phyloP scores from a whole-genome alignment of 92 coral and sea anemone species.

The Phymanthus crucifer region DNA sequence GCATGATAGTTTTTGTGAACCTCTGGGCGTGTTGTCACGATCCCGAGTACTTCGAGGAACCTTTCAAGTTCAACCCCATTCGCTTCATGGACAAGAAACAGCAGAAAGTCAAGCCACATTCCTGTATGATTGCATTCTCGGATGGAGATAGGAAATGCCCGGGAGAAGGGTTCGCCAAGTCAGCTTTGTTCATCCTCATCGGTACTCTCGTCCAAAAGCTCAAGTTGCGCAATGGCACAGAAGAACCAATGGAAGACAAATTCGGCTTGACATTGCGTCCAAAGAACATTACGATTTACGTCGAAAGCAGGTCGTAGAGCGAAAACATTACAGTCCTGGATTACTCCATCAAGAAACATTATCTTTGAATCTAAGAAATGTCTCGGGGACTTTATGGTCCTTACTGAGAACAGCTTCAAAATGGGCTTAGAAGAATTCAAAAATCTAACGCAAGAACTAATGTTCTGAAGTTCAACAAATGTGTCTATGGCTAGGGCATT shows the following conservation, averaged over 20 bases:
- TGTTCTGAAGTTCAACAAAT: constrained; percentile 2
- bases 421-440: background rate
- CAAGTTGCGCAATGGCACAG: constrained; percentile 64
- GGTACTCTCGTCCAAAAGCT: constrained; percentile 86
- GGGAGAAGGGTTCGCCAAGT: constrained; percentile 82
- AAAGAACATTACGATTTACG: constrained; percentile 60
- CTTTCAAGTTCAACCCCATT: constrained; percentile 80
- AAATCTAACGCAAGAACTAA: background rate
- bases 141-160: constrained; percentile 96
- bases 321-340: background rate
- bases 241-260: constrained; percentile 74
- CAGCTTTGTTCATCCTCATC: constrained; percentile 74
- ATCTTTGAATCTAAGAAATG: background rate
- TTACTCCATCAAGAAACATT: background rate
- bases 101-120: constrained; percentile 62
- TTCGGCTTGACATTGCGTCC: constrained; percentile 93
- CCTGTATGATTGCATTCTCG: constrained; percentile 81
- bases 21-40: constrained; percentile 96
- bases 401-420: background rate
- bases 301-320: constrained; percentile 34
- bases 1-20: constrained; percentile 83
- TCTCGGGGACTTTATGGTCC: background rate
- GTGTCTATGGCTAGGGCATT: background rate
- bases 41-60: constrained; percentile 73
- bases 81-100: constrained; percentile 82